Evolutionary conservation across 2,888 invertebrate species (phyloP), one percentile per base, ranked within the genome.

Genomic region (Chrysodeixis includens): DNA sequence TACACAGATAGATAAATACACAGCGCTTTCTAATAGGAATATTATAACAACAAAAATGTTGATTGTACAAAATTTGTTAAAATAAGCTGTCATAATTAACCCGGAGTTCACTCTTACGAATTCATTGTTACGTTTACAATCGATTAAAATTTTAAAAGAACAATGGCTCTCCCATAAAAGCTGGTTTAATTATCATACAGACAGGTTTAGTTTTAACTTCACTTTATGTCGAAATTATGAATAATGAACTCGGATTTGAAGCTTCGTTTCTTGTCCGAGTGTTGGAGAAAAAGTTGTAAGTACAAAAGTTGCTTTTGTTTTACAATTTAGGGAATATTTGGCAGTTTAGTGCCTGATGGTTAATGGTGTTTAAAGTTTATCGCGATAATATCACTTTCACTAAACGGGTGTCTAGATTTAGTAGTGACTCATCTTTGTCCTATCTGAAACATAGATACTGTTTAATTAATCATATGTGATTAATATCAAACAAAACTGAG

Each of bases 221-320:
- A 87, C 79, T 83, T 86, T 82, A 89, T 86, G 85, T 89, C 89
- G 89, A 87, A 91, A 88, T 89, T 92, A 92, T 93, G 92, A 92
- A 91, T 92, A 93, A 93, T 92, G 88, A 90, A 90, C 83, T 88
- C 83, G 88, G 85, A 88, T 90, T 91, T 92, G 90, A 92, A 88
- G 93, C 90, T 91, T 91, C 91, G 93, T 90, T 92, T 90, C 87
- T 87, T 87, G 90, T 86, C 83, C 55, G 56, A 46, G 53, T 59
- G 70, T 70, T 44, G 30, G 71, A 74, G 68, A 82, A 81, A 88
- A 86, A 84, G 51, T 56, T 62, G 30, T 54, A 54, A 62, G 57
- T 61, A 64, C 30, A 60, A 62, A 66, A 4, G 2, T 66, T 57
- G 62, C 59, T 57, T 66, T 51, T 35, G 18, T 14, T 40, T 60